These are phyloP conservation scores for Molothrus aeneus DNA, from an alignment of 2,797 vertebrate genomes.

Conservation along the genomic window DNA sequence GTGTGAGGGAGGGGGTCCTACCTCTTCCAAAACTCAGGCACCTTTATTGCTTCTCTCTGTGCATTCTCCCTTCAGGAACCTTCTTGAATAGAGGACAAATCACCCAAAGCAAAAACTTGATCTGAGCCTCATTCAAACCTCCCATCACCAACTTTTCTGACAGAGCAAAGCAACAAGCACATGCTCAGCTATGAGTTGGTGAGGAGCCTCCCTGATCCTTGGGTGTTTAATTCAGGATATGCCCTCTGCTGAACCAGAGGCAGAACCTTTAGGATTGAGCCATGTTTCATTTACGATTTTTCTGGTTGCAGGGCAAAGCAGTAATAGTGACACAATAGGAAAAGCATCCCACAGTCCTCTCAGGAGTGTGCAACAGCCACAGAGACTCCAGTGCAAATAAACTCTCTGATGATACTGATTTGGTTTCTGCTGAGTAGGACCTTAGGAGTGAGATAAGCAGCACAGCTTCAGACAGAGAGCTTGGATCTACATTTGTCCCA, in stretches of 20 bases:
- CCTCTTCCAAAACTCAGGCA: not conserved
- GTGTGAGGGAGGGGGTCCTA: not conserved
- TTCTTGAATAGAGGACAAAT: not conserved
- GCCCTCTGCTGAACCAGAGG: not conserved
- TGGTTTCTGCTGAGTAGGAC: conserved; percentile 45
- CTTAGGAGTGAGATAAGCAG: conserved; percentile 22
- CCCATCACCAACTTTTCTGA: not conserved
- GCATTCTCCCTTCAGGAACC: not conserved
- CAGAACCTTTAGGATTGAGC: not conserved
- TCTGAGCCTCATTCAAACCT: not conserved
- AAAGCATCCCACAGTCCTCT: not conserved
- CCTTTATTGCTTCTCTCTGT: not conserved
- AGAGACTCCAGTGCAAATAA: conserved; percentile 26
- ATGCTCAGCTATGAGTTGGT: not conserved
- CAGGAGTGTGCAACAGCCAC: conserved; percentile 2
- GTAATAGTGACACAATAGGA: not conserved
- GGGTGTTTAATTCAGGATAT: not conserved
- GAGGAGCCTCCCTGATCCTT: not conserved
- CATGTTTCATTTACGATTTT: not conserved
- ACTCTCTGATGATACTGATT: not conserved
- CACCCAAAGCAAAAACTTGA: conserved; percentile 28
- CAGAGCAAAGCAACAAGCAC: not conserved
- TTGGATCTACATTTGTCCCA: conserved; percentile 9
- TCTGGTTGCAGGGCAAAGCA: not conserved
- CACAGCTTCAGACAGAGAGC: not conserved